Conservation (phyloP, 2,797 vertebrate species). For the Chaetodon trifasciatus region DNA sequence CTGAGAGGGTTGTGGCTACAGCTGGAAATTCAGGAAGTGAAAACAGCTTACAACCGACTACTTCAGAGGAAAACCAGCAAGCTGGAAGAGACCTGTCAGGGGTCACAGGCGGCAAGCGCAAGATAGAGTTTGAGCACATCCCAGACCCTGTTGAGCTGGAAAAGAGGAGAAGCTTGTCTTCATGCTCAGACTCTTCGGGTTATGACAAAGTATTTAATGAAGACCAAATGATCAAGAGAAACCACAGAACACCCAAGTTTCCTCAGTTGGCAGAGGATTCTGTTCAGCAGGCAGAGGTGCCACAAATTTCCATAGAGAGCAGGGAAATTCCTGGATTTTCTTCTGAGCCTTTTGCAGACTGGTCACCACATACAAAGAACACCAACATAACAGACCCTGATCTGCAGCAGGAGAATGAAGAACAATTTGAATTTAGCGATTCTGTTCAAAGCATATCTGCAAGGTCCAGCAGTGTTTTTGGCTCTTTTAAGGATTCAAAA, state of each 20-base stretch:
- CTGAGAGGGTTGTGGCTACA: constrained; percentile 19
- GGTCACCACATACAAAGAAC: constrained; percentile 51
- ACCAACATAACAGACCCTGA: constrained; percentile 54
- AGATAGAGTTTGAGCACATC: constrained; percentile 75
- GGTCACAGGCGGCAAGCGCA: constrained; percentile 7
- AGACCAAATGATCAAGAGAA: constrained; percentile 20
- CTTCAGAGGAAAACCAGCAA: constrained; percentile 31
- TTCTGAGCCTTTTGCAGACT: constrained; percentile 70
- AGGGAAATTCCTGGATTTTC: constrained; percentile 50
- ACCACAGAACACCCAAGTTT: constrained; percentile 21
- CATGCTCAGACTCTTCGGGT: constrained; percentile 66
- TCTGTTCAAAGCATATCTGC: constrained; percentile 66
- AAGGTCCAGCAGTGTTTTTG: constrained; percentile 64
- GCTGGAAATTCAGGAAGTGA: constrained; percentile 56
- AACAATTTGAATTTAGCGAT: constrained; percentile 86
- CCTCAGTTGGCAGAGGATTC: constrained; percentile 43
- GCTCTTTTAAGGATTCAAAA: constrained; percentile 56
- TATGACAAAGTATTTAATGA: constrained; percentile 49
- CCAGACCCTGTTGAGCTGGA: constrained; percentile 60
- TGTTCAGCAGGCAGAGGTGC: constrained; percentile 56
- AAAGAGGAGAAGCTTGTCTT: constrained; percentile 65
- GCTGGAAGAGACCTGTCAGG: constrained; percentile 40
- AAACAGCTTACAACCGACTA: constrained; percentile 17
- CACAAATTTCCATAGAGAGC: constrained; percentile 32
- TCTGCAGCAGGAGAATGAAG: constrained; percentile 79